These are phyloP conservation scores for Plusia festucae DNA, from an alignment of 2,888 invertebrate genomes.

Conservation along the genomic window DNA sequence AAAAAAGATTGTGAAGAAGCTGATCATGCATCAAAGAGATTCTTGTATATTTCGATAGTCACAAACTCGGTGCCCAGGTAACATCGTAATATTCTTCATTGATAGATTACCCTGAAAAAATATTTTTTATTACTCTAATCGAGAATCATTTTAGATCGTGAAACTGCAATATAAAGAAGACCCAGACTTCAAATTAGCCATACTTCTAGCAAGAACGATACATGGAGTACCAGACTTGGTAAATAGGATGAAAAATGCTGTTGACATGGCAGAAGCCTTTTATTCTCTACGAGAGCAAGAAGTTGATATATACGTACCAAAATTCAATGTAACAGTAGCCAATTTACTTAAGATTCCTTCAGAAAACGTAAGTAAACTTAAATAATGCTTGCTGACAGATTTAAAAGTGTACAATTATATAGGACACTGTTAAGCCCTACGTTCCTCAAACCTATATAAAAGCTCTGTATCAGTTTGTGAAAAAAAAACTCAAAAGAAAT, in stretches of 20 bases:
- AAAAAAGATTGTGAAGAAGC: slow-evolving; percentile 6
- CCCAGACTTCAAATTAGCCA: background rate
- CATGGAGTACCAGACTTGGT: background rate
- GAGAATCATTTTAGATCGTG: slow-evolving; percentile 34
- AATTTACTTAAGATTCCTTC: slow-evolving; percentile 25
- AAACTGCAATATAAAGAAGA: slow-evolving; percentile 18
- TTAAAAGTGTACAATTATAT: no score
- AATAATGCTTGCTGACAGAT: background rate
- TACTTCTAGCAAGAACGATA: slow-evolving; percentile 28
- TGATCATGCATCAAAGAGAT: slow-evolving; percentile 14
- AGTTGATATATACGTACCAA: slow-evolving; percentile 33
- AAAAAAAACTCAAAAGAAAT: no score
- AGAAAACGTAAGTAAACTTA: slow-evolving; percentile 23
- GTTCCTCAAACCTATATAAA: no score
- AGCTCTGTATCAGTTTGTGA: no score
- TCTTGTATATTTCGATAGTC: slow-evolving; percentile 8
- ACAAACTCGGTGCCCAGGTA: slow-evolving; percentile 26
- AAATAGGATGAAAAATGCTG: slow-evolving; percentile 14
- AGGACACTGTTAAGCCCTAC: no score
- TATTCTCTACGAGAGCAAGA: background rate
- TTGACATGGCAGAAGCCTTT: background rate
- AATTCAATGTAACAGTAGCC: slow-evolving; percentile 22
- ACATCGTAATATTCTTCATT: background rate
- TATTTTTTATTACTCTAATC: background rate
- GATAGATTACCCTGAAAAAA: background rate